A percentile compares a stretch with the other conserved stretches of the same genome.
These are phyloP conservation scores for Aplidium turbinatum DNA, from an alignment of 23 tunicate genomes.

Conservation along the genomic window DNA sequence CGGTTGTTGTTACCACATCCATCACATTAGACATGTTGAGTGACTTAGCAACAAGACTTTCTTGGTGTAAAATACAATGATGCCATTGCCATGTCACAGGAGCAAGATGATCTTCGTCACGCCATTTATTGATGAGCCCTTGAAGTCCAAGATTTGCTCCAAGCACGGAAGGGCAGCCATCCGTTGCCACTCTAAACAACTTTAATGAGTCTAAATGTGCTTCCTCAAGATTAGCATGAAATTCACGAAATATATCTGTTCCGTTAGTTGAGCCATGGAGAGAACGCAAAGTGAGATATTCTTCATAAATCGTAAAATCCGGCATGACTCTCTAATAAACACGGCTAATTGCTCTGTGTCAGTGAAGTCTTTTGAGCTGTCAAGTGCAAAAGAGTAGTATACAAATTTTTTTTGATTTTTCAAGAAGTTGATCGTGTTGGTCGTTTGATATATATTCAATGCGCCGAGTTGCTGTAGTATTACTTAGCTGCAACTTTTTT, in stretches of 20 bases:
- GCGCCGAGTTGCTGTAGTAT: slow-evolving; percentile 29
- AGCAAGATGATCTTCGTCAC: slow-evolving; percentile 49
- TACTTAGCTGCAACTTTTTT: slow-evolving; percentile 50
- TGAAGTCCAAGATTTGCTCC: slow-evolving; percentile 60
- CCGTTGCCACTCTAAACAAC: slow-evolving; percentile 52
- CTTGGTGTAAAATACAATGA: slow-evolving; percentile 63
- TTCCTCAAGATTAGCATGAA: slow-evolving; percentile 49
- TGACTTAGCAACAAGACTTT: slow-evolving; percentile 63
- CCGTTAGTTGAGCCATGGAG: slow-evolving; percentile 39
- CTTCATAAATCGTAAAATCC: slow-evolving; percentile 56
- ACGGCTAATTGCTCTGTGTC: slow-evolving; percentile 50
- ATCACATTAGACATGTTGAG: slow-evolving; percentile 49
- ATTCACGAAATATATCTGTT: slow-evolving; percentile 39
- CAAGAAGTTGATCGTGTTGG: slow-evolving; percentile 50
- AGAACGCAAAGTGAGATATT: slow-evolving; percentile 52
- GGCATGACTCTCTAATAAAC: slow-evolving; percentile 38
- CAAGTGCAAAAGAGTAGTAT: slow-evolving; percentile 38
- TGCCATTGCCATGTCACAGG: slow-evolving; percentile 64
- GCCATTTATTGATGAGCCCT: slow-evolving; percentile 67
- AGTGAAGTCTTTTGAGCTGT: slow-evolving; percentile 55
- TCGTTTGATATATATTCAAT: slow-evolving; percentile 44
- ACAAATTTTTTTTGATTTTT: slow-evolving; percentile 26
- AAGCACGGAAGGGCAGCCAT: slow-evolving; percentile 62
- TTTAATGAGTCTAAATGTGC: slow-evolving; percentile 36
- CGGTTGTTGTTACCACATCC: slow-evolving; percentile 43